Percentiles rank a stretch among this genome's conserved stretches.
phyloP scores from a whole-genome alignment of 1,140 invertebrate genomes.

The Oedothorax gibbosus region DNA sequence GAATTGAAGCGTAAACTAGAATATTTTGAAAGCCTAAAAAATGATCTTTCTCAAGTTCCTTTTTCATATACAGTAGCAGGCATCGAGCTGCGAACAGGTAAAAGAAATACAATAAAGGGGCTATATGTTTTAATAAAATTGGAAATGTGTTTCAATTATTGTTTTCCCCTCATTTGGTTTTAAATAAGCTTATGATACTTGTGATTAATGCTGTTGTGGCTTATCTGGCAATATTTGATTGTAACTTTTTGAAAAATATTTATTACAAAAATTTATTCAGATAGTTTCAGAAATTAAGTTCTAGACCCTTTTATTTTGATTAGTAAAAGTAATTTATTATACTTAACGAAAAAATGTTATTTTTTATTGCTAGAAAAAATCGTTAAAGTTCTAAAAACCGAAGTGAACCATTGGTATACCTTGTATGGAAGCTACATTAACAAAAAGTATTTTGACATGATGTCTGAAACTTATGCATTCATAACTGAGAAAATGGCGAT shows the following conservation, averaged over 20 bases:
- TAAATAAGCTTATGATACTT: background rate
- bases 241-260: background rate
- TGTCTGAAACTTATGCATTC: constrained; percentile 44
- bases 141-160: too few species aligned
- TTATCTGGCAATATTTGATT: background rate
- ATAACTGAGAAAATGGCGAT: constrained; percentile 39
- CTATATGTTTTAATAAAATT: too few species aligned
- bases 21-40: constrained; percentile 30
- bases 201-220: background rate
- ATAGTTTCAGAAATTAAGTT: too few species aligned
- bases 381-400: background rate
- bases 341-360: background rate
- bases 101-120: background rate
- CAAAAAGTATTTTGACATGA: constrained; percentile 18
- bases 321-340: too few species aligned
- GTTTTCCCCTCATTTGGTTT: too few species aligned
- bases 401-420: constrained; percentile 34
- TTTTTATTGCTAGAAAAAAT: constrained; percentile 26
- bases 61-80: constrained; percentile 31
- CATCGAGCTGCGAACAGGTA: constrained; percentile 41
- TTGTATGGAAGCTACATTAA: constrained; percentile 42
- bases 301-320: too few species aligned
- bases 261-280: background rate
- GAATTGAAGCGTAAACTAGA: constrained; percentile 37
- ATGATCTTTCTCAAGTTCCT: constrained; percentile 23